phyloP scores from a whole-genome alignment of 2,113 vertebrate species.

The Datnioides undecimradiatus region DNA sequence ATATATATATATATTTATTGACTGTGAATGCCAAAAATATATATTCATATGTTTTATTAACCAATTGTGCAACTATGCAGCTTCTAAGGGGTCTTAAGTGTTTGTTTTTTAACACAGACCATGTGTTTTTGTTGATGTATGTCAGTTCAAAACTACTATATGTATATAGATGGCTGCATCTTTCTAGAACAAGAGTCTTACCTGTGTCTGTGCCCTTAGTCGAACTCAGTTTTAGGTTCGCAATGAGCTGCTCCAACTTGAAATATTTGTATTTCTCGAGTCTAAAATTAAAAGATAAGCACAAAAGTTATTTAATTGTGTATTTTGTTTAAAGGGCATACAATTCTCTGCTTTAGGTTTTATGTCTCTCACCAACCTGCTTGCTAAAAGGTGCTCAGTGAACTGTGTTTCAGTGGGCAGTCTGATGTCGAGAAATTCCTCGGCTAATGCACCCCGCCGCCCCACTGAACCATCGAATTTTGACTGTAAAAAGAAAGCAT shows the following conservation, averaged over 20 bases:
- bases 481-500: conserved; percentile 58
- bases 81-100: not conserved
- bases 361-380: conserved; percentile 75
- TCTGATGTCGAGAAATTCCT: conserved; percentile 81
- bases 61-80: not conserved
- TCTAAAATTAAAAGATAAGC: conserved; percentile 60
- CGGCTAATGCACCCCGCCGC: conserved; percentile 63
- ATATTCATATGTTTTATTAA: not conserved
- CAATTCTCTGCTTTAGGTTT: not conserved
- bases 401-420: conserved; percentile 74
- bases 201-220: conserved; percentile 41
- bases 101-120: not conserved
- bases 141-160: not conserved
- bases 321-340: not conserved
- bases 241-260: conserved; percentile 79
- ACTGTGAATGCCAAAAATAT: not conserved
- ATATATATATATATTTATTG: too few relatives aligned
- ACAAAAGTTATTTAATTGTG: not conserved
- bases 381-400: conserved; percentile 68
- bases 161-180: not conserved
- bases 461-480: conserved; percentile 28
- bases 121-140: not conserved
- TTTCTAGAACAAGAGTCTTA: conserved; percentile 26
- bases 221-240: conserved; percentile 59
- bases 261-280: conserved; percentile 83